phyloP scores from a whole-genome alignment of 2,888 invertebrate species.

The Drosophila hamatofila region DNA sequence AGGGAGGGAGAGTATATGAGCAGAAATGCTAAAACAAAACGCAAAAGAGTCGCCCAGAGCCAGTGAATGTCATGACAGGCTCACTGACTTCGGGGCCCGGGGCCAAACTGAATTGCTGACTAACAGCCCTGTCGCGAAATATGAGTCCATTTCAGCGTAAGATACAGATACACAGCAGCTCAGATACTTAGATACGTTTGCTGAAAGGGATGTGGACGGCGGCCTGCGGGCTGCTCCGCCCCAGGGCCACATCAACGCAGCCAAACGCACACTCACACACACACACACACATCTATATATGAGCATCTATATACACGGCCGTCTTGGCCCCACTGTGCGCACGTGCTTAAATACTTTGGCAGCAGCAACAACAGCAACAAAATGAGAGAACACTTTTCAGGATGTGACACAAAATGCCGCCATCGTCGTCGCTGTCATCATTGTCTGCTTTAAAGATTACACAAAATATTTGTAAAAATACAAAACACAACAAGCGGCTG shows the following conservation, averaged over 20 bases:
- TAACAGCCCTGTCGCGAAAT: constrained; percentile 81
- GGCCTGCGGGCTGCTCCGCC: constrained; percentile 14
- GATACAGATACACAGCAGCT: constrained; percentile 49
- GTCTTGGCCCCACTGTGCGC: constrained; percentile 69
- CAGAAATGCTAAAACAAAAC: constrained; percentile 67
- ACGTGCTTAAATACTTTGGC: constrained; percentile 78
- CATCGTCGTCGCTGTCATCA: constrained; percentile 81
- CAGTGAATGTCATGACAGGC: constrained; percentile 76
- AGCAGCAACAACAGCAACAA: constrained; percentile 34
- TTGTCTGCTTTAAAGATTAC: constrained; percentile 83
- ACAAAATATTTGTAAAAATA: constrained; percentile 79
- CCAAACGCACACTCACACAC: neutral
- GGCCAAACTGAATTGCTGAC: constrained; percentile 75
- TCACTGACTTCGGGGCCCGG: constrained; percentile 72
- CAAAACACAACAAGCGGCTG: constrained; percentile 67
- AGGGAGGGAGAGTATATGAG: constrained; percentile 43
- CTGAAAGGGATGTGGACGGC: constrained; percentile 48
- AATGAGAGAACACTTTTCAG: constrained; percentile 65
- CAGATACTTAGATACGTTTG: constrained; percentile 27
- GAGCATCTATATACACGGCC: too few relatives aligned
- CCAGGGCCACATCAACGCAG: constrained; percentile 26
- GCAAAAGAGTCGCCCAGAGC: constrained; percentile 52
- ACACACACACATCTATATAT: too few relatives aligned
- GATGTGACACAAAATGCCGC: constrained; percentile 82
- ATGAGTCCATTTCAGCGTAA: constrained; percentile 78